Evolutionary conservation across 2,797 vertebrate genomes (phyloP), one percentile per base, ranked within the genome.

Genomic region (Podarcis lilfordi): DNA sequence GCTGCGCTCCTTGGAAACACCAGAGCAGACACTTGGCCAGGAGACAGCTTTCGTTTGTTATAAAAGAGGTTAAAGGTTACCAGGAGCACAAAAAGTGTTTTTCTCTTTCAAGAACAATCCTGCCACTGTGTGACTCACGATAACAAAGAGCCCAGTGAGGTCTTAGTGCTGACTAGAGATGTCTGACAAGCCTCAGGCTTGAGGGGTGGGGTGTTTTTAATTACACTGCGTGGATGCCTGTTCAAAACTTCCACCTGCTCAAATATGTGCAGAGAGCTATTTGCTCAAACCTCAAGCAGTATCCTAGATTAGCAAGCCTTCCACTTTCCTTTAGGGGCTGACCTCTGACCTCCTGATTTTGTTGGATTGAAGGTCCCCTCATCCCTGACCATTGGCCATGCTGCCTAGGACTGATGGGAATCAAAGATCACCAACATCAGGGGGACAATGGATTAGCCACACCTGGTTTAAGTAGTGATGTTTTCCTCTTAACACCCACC

Each of bases 101-200:
- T 91, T 97, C 55, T 96, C 95, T 95, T 95, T 91, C 89, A 21
- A 86, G 90, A 92, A 96, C 96, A 97, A 94, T 95, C 92, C 92
- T 87, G 45, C 86, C 88, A 21, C 91, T 96, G 94, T 93, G 82
- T 75, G 86, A 29, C 89, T 88, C 88, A 87, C 91, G 94, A 89
- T 82, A 83, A 85, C 89, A 88, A 88, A 92, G 40, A 91, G 87
- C 86, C 85, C 89, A 59, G 87, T 82, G 87, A 91, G 92, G 89
- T 89, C 84, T 80, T 45, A 76, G 27, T 88, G 88, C 35, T 78
- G 45, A 79, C 86, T 69, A 40, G 68, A 92, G 55, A 86, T 69
- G 91, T 59, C 74, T 93, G 86, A 37, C 55, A 86, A 86, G 90
- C 43, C 84, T 43, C 25, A 84, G 23, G 1, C 10, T 1, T 25